A percentile compares a stretch with the other conserved stretches of the same genome.
These are phyloP conservation scores for Strigops habroptila DNA, from an alignment of 2,113 vertebrate species.

Conservation along the genomic window DNA sequence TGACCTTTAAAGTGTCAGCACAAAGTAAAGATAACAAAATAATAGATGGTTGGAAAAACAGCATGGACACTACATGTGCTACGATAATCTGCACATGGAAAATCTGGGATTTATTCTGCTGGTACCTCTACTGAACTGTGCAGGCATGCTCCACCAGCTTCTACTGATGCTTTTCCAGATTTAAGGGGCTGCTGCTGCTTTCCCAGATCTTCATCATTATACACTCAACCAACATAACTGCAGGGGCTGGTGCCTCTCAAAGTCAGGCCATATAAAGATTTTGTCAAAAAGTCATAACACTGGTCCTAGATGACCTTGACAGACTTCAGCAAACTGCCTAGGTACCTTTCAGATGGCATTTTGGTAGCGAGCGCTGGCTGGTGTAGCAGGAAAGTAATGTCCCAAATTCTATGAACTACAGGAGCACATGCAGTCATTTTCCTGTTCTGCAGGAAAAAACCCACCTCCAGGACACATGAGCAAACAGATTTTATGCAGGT, in stretches of 20 bases:
- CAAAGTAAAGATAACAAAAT: not conserved
- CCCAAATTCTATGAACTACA: not conserved
- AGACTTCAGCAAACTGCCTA: not conserved
- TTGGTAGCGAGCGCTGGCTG: not conserved
- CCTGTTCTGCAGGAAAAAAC: not conserved
- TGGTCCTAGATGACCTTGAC: not conserved
- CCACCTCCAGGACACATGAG: not conserved
- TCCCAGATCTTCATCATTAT: not conserved
- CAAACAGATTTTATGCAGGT: not conserved
- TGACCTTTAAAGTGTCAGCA: not conserved
- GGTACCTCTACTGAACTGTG: not conserved
- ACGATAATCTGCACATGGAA: not conserved
- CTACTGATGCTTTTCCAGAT: not conserved
- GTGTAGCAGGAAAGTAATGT: not conserved
- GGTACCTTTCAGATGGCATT: rapidly evolving
- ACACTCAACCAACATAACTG: not conserved
- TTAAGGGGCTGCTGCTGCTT: not conserved
- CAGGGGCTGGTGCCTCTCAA: not conserved
- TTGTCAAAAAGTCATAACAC: not conserved
- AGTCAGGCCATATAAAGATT: not conserved
- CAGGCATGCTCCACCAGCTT: not conserved
- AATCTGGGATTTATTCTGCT: not conserved
- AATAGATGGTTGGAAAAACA: not conserved
- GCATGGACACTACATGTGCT: not conserved
- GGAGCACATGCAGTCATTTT: not conserved